A percentile compares a stretch with the other conserved stretches of the same genome.
phyloP scores from a whole-genome alignment of 2,797 vertebrate genomes.

The Notolepis coatsorum region DNA sequence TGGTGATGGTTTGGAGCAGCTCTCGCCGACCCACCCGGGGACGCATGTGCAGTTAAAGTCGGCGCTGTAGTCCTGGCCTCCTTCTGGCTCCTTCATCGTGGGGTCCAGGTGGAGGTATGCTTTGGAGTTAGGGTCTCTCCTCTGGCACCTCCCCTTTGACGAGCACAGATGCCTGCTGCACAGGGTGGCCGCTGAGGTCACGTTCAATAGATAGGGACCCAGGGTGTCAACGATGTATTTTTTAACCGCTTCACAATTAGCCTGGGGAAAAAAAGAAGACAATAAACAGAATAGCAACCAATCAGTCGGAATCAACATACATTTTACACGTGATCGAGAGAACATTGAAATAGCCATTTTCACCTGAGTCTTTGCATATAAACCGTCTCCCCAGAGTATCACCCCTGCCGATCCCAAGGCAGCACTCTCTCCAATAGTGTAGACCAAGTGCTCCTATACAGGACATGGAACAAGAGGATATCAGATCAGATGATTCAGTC shows the following conservation, averaged over 20 bases:
- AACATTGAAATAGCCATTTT: background rate
- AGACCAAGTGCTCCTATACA: conserved; percentile 86
- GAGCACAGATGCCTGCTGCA: conserved; percentile 88
- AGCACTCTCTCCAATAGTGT: conserved; percentile 89
- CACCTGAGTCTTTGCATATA: conserved; percentile 83
- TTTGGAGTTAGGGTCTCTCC: conserved; percentile 55
- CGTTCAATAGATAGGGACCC: conserved; percentile 90
- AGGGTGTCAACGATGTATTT: conserved; percentile 84
- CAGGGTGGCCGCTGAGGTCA: conserved; percentile 83
- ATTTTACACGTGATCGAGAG: background rate
- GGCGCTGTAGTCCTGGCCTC: conserved; percentile 56
- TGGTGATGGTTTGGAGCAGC: conserved; percentile 65
- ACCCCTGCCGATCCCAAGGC: conserved; percentile 89
- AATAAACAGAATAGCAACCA: too few relatives aligned
- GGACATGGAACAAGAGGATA: background rate
- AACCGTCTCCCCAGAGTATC: conserved; percentile 87
- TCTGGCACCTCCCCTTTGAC: conserved; percentile 85
- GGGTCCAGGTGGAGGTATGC: conserved; percentile 87
- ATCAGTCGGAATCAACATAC: too few relatives aligned
- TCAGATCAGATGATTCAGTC: background rate
- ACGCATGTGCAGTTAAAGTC: conserved; percentile 89
- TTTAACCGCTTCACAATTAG: conserved; percentile 83
- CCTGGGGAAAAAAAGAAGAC: conserved; percentile 69
- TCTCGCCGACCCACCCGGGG: conserved; percentile 80
- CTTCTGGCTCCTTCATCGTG: conserved; percentile 34